A percentile compares a stretch with the other conserved stretches of the same genome.
Conservation (phyloP, 2,888 invertebrate species). For the Sinotaia quadrata region DNA sequence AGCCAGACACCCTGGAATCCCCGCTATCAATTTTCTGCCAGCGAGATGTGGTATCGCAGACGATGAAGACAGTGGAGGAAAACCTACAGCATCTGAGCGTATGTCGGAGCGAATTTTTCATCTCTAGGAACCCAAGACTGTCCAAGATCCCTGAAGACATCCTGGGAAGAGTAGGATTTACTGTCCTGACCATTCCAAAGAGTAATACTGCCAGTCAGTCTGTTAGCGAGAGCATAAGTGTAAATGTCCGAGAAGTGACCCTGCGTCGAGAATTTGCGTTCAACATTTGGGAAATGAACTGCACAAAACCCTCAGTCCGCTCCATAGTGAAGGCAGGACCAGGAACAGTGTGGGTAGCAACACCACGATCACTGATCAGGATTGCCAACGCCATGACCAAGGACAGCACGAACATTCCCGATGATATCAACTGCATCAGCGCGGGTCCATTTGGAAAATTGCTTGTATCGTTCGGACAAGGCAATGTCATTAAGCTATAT, state of each 20-base stretch:
- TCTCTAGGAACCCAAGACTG: constrained; percentile 19
- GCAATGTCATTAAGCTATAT: constrained; percentile 25
- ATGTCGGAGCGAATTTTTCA: constrained; percentile 25
- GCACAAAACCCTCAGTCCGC: constrained; percentile 24
- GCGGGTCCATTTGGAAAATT: constrained; percentile 27
- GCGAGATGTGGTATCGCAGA: constrained; percentile 21
- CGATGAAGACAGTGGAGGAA: constrained; percentile 6
- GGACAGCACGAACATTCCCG: constrained; percentile 24
- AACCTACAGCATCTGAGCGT: constrained; percentile 10
- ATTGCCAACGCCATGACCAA: constrained; percentile 1
- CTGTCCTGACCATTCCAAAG: constrained; percentile 4
- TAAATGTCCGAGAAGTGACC: constrained; percentile 19
- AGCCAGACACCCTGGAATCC: constrained; percentile 1
- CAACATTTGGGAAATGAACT: constrained; percentile 31
- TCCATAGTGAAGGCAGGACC: constrained; percentile 23
- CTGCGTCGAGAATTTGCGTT: constrained; percentile 26
- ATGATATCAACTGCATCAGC: constrained; percentile 21
- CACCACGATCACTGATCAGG: constrained; percentile 26
- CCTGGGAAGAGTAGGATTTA: constrained; percentile 24
- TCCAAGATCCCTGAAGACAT: constrained; percentile 21
- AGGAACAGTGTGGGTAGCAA: constrained; percentile 31
- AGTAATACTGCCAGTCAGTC: too few species aligned
- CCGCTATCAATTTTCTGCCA: constrained; percentile 10
- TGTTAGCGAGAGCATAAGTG: too few species aligned
- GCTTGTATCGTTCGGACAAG: constrained; percentile 27